phyloP scores from a whole-genome alignment of 2,888 invertebrate species.

The Plagiodera versicolora region DNA sequence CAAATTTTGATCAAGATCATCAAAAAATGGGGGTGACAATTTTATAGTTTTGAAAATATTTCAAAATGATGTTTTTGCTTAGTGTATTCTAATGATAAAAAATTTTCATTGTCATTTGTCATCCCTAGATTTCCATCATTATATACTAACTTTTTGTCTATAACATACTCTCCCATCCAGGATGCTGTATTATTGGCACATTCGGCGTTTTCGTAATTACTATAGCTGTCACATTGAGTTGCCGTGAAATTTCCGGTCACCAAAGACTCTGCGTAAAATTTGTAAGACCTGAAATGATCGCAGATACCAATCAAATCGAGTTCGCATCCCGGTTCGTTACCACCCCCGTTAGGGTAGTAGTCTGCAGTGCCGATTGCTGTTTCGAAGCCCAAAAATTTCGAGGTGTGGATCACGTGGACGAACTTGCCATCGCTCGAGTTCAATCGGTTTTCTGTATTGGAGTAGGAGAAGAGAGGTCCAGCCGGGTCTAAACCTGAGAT shows the following conservation, averaged over 20 bases:
- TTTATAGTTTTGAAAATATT: too few relatives aligned
- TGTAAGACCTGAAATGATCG: conserved; percentile 53
- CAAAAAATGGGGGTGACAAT: too few relatives aligned
- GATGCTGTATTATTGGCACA: conserved; percentile 25
- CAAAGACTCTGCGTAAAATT: conserved; percentile 52
- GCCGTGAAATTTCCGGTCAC: conserved; percentile 19
- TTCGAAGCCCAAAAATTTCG: conserved; percentile 31
- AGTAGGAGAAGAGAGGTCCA: conserved; percentile 38
- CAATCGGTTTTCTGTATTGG: conserved; percentile 40
- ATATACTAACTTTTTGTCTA: background rate
- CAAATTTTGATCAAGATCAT: too few relatives aligned
- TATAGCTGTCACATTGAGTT: conserved; percentile 17
- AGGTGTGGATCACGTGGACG: conserved; percentile 50
- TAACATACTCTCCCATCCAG: background rate
- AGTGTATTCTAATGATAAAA: too few relatives aligned
- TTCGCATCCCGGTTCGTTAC: conserved; percentile 48
- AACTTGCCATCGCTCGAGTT: conserved; percentile 45
- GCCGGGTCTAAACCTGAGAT: conserved; percentile 48
- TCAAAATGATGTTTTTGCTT: too few relatives aligned
- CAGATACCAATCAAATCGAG: conserved; percentile 47
- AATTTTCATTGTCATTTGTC: too few relatives aligned
- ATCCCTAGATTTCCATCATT: too few relatives aligned
- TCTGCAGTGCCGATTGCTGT: conserved; percentile 46
- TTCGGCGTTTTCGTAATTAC: conserved; percentile 12
- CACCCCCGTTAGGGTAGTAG: conserved; percentile 50